Evolutionary conservation across 2,797 vertebrate species (phyloP), one percentile per base, ranked within the genome.

Genomic region (Poeciliopsis turneri): DNA sequence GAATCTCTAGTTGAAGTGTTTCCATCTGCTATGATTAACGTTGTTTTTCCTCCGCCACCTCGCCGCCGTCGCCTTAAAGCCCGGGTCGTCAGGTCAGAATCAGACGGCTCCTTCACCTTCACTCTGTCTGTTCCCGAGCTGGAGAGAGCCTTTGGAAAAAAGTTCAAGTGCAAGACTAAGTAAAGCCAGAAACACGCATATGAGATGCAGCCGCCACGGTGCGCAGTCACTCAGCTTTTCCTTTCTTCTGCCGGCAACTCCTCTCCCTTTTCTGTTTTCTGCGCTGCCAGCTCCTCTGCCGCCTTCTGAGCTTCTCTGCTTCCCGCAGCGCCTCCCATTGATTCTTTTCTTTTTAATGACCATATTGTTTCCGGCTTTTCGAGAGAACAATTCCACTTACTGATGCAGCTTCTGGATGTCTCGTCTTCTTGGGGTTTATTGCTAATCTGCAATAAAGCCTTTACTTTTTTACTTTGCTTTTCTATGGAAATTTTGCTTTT

Each of bases 91-190:
- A 85, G 79, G 78, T 95, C 93, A 81, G 95, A 95, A 87, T 91
- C 92, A 61, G 96, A 95, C 74, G 96, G 95, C 90, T 91, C 92
- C 93, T 96, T 96, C 89, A 96, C 94, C 82, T 94, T 96, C 93
- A 96, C 95, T 84, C 59, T 95, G 91, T 97, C 96, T 55, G 95
- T 96, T 84, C 89, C 91, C 59, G 96, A 96, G 91, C 91, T 94
- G 95, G 96, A 97, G 91, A 93, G 92, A 68, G 91, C 96, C 94
- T 96, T 88, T 61, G 95, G 94, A 86, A 96, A 95, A 92, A 96
- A 95, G 91, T 96, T 96, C 95, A 95, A 96, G 94, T 93, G 91
- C 88, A 95, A 94, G 85, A 90, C 95, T 51, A 96, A 95, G 90
- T 95, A 95, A 94, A 96, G 95, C 77, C 71, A 10, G 51, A 2